Evolutionary conservation across 37 sponge, comb jelly and placozoan genomes (phyloP).

Genomic region (Axinella damicornis): DNA sequence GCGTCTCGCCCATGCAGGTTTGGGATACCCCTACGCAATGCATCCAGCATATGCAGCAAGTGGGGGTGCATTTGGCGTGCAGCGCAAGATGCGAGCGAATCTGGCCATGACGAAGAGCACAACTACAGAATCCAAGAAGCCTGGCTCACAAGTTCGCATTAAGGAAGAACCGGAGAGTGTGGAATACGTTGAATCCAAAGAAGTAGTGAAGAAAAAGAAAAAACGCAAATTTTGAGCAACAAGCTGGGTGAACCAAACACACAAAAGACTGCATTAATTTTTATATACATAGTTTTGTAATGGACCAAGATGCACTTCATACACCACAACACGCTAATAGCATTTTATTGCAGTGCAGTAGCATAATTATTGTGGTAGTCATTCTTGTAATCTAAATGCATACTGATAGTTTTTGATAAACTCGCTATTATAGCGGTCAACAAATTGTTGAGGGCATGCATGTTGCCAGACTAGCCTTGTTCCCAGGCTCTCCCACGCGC

Average conservation of each 20-base stretch:
- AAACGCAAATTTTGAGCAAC: not conserved
- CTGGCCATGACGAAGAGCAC: not conserved
- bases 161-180: not conserved
- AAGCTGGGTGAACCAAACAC: not conserved
- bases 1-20: not conserved
- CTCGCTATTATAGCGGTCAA: too few relatives aligned
- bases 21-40: not conserved
- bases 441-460: too few relatives aligned
- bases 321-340: too few relatives aligned
- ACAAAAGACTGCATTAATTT: too few relatives aligned
- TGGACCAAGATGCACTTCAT: too few relatives aligned
- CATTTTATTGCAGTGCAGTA: too few relatives aligned
- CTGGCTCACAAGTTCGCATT: not conserved
- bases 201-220: conserved; percentile 8
- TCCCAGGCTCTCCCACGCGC: too few relatives aligned
- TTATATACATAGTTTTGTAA: too few relatives aligned
- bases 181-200: not conserved
- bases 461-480: too few relatives aligned
- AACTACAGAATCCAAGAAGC: not conserved
- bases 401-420: too few relatives aligned
- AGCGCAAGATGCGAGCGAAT: not conserved
- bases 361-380: too few relatives aligned
- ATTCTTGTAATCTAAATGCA: too few relatives aligned
- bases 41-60: not conserved
- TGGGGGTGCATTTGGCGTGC: not conserved